Percentiles rank a stretch among this genome's conserved stretches.
These are phyloP conservation scores for Zoanthus solanderi DNA, from an alignment of 92 coral and sea anemone species.

Conservation along the genomic window DNA sequence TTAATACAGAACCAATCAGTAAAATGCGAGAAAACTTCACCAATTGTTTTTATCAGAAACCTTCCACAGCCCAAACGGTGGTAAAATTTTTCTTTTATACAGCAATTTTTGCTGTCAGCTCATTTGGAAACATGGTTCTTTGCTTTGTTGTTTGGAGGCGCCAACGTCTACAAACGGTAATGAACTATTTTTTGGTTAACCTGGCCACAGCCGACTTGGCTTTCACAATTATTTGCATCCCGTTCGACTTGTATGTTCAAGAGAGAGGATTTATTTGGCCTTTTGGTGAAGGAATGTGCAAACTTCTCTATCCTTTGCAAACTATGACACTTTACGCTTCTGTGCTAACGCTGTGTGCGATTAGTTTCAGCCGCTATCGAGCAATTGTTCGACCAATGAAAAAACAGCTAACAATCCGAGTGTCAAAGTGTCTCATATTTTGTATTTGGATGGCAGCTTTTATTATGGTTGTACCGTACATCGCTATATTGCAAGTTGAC, in stretches of 20 bases:
- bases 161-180: slow-evolving; percentile 78
- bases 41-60: slow-evolving; percentile 14
- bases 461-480: slow-evolving; percentile 73
- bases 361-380: slow-evolving; percentile 78
- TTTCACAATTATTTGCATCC: slow-evolving; percentile 82
- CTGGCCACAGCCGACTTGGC: slow-evolving; percentile 81
- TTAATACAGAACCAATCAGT: neutral
- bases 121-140: slow-evolving; percentile 75
- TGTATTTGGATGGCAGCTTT: slow-evolving; percentile 71
- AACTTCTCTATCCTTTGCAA: slow-evolving; percentile 75
- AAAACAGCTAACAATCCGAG: slow-evolving; percentile 66
- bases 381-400: slow-evolving; percentile 86
- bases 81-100: slow-evolving; percentile 69
- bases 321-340: slow-evolving; percentile 84
- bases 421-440: slow-evolving; percentile 63
- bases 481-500: slow-evolving; percentile 67
- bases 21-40: slow-evolving; percentile 7
- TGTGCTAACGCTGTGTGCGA: slow-evolving; percentile 76
- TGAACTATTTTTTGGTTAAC: slow-evolving; percentile 85
- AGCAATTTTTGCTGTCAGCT: slow-evolving; percentile 66
- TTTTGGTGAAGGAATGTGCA: slow-evolving; percentile 69
- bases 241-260: slow-evolving; percentile 85
- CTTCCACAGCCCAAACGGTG: slow-evolving; percentile 43
- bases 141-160: slow-evolving; percentile 82
- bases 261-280: slow-evolving; percentile 77